A percentile compares a stretch with the other conserved stretches of the same genome.
These are phyloP conservation scores for Selene dorsalis DNA, from an alignment of 2,797 vertebrate genomes.

Conservation along the genomic window DNA sequence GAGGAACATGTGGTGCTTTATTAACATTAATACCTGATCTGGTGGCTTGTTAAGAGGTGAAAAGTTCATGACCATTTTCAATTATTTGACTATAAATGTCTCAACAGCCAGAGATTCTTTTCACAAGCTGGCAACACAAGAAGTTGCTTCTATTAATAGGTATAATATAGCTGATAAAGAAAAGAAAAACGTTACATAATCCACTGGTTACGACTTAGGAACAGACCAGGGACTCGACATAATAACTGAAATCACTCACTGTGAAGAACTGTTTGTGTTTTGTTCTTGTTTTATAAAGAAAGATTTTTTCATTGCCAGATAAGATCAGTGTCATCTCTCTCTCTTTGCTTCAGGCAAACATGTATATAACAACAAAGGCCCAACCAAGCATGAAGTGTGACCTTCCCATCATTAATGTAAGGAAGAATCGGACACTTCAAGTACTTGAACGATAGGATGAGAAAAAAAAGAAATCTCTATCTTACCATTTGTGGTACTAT, in stretches of 20 bases:
- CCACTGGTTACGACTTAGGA: too few species aligned
- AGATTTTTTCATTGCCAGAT: neutral
- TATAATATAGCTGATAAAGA: too few species aligned
- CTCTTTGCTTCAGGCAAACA: neutral
- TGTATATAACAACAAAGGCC: neutral
- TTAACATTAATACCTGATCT: too few species aligned
- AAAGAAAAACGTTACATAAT: neutral
- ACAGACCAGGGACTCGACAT: neutral
- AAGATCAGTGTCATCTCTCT: too few species aligned
- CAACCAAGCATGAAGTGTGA: neutral
- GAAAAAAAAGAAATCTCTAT: neutral
- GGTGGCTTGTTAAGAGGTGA: too few species aligned
- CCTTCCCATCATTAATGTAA: neutral
- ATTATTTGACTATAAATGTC: too few species aligned
- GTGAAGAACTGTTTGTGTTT: neutral
- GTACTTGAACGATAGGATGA: neutral
- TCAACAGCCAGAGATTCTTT: too few species aligned
- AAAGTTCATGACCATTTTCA: too few species aligned
- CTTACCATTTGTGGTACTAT: neutral
- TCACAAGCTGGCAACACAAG: too few species aligned
- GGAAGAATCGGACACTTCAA: neutral
- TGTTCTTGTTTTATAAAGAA: neutral
- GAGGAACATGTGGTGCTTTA: too few species aligned
- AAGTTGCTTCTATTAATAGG: too few species aligned
- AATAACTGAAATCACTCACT: neutral